Evolutionary conservation across 1,140 invertebrate species (phyloP), one percentile per base, ranked within the genome.

Genomic region (Phymastichus coffea): DNA sequence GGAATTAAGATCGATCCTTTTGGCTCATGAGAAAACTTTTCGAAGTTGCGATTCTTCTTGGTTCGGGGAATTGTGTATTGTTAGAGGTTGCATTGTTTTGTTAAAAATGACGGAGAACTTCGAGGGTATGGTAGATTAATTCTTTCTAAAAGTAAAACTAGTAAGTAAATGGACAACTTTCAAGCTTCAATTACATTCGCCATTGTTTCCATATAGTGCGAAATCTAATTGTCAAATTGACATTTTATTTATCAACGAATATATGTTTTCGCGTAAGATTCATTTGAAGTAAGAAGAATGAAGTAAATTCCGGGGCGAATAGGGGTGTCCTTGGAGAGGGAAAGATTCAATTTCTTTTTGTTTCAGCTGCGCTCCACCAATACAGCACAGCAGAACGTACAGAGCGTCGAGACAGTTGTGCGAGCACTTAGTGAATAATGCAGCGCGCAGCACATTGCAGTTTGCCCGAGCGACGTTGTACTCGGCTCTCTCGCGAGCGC

Each of bases 341-440:
- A 53, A 64, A 65, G 48, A 61, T 54, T 64, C 62, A 60, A 54
- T 60, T 53, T 60, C 28, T 28, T 4, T 28, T 38, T 7, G 6
- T 33, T 12, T 33, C 28, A 12, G 28, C 28, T 12, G 6, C 28
- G 6, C 12, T 33, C 12, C 17, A 3, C 35, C 14, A 38, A 15
- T 14, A 14, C 17, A n/a, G n/a, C n/a, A n/a, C n/a, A n/a, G n/a
- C n/a, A 37, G 22, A 20, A 35, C 19, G 22, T 44, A 15, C 23
- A 26, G 4, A 2, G 41, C 2, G 33, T 57, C 58, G 63, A 69
- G 66, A 68, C 66, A 69, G 68, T 69, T 69, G 43, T 65, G 43
- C 64, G 48, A 63, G 66, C 66, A 43, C 58, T 63, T 61, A 51
- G 53, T 73, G 63, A 73, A 73, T 73, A 73, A 73, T 73, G 51